phyloP scores from a whole-genome alignment of 2,888 invertebrate species.

The Drosophila rubida region DNA sequence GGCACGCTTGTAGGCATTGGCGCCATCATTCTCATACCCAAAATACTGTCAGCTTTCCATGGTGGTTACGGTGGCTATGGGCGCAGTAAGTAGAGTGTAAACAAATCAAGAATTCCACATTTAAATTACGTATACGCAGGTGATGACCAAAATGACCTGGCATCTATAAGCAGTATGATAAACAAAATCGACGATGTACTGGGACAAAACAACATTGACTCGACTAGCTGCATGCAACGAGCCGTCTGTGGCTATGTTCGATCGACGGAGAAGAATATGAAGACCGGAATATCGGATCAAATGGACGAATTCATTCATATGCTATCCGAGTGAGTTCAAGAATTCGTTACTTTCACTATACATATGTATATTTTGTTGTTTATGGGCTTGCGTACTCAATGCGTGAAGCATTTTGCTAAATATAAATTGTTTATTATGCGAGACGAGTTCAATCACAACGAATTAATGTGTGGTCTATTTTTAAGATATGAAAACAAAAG shows the following conservation, averaged over 20 bases:
- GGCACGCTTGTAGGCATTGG: slow-evolving; percentile 93
- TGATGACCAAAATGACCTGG: slow-evolving; percentile 86
- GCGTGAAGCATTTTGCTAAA: slow-evolving; percentile 39
- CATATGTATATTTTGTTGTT: slow-evolving; percentile 21
- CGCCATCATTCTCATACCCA: slow-evolving; percentile 92
- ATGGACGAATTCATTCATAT: slow-evolving; percentile 88
- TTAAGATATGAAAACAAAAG: slow-evolving; percentile 16
- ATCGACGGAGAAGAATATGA: slow-evolving; percentile 88
- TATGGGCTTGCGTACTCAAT: slow-evolving; percentile 31
- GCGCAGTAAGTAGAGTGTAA: slow-evolving; percentile 86
- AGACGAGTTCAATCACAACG: slow-evolving; percentile 29
- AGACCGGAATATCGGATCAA: slow-evolving; percentile 87
- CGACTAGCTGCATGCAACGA: slow-evolving; percentile 89
- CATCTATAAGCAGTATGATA: slow-evolving; percentile 88
- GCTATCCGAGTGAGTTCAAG: slow-evolving; percentile 87
- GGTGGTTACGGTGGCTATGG: slow-evolving; percentile 88
- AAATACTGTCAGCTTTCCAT: slow-evolving; percentile 90
- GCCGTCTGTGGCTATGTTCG: slow-evolving; percentile 90
- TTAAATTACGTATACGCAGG: slow-evolving; percentile 84
- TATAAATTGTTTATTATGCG: slow-evolving; percentile 42
- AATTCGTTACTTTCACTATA: slow-evolving; percentile 10
- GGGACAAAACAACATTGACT: slow-evolving; percentile 89
- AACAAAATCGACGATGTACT: slow-evolving; percentile 88
- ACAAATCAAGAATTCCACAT: background rate
- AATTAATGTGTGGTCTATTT: slow-evolving; percentile 39